A percentile compares a stretch with the other conserved stretches of the same genome.
These are phyloP conservation scores for Nannobrachium achirus DNA, from an alignment of 2,113 vertebrate genomes.

Conservation along the genomic window DNA sequence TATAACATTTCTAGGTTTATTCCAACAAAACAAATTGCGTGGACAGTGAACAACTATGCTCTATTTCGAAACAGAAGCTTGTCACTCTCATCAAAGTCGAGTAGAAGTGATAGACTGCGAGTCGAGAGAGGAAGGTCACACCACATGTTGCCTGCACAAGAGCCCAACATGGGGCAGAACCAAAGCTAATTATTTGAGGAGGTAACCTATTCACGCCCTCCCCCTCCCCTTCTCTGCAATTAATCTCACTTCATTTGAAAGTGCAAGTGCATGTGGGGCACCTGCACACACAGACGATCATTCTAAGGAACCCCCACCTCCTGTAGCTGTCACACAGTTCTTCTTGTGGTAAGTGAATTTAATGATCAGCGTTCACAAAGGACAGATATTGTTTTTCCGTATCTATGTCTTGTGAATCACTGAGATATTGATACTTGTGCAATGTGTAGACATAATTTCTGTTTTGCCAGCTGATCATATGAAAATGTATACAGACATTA, in stretches of 20 bases:
- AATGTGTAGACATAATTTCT: background rate
- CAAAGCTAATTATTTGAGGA: slow-evolving; percentile 76
- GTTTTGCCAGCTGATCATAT: too few relatives aligned
- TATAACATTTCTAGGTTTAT: too few relatives aligned
- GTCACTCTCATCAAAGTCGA: slow-evolving; percentile 19
- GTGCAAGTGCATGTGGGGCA: slow-evolving; percentile 49
- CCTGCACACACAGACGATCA: slow-evolving; percentile 26
- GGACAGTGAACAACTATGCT: background rate
- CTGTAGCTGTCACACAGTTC: slow-evolving; percentile 5
- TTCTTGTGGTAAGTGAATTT: slow-evolving; percentile 60
- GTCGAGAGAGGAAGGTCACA: slow-evolving; percentile 73
- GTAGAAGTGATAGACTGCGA: slow-evolving; percentile 33
- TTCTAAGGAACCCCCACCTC: slow-evolving; percentile 17
- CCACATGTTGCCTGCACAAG: slow-evolving; percentile 72
- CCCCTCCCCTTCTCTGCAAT: slow-evolving; percentile 56
- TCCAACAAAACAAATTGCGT: background rate
- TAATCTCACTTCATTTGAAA: slow-evolving; percentile 56
- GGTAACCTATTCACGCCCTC: slow-evolving; percentile 67
- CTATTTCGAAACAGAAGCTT: background rate
- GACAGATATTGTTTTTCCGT: background rate
- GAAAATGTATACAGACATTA: too few relatives aligned
- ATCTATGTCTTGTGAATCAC: background rate
- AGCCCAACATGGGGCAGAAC: slow-evolving; percentile 75
- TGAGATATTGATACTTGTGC: background rate
- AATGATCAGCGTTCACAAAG: background rate